Evolutionary conservation across 2,113 vertebrate species (phyloP).

Genomic region (Centropus bengalensis): DNA sequence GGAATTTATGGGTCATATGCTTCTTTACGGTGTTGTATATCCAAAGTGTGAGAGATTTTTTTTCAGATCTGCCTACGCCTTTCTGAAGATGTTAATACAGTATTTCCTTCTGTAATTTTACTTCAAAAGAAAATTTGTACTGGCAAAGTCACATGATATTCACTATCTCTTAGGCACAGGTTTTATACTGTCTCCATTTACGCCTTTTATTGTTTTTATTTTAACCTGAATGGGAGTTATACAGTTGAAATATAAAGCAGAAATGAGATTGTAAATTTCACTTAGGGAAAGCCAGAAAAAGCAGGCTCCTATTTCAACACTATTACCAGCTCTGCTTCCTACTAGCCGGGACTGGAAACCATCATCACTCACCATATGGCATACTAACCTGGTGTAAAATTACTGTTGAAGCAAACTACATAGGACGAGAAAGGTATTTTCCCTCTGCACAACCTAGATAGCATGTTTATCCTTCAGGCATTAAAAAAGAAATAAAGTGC

Average conservation of each 20-base stretch:
- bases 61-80: neutral
- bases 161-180: neutral
- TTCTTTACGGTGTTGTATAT: neutral
- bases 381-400: conserved; percentile 4
- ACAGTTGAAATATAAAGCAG: neutral
- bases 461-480: conserved; percentile 2
- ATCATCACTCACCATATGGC: neutral
- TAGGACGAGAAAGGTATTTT: conserved; percentile 5
- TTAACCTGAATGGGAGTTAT: neutral
- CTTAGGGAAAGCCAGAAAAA: neutral
- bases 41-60: neutral
- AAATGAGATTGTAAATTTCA: conserved; percentile 13
- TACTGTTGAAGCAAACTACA: conserved; percentile 4
- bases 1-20: neutral
- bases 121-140: neutral
- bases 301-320: neutral
- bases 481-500: neutral
- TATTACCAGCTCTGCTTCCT: conserved; percentile 28
- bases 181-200: neutral
- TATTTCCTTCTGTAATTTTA: neutral
- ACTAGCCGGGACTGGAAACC: conserved; percentile 12
- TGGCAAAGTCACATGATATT: neutral
- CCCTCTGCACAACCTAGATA: neutral
- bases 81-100: neutral
- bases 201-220: neutral